phyloP scores from a whole-genome alignment of 2,113 vertebrate species.

The Urocolius indicus region DNA sequence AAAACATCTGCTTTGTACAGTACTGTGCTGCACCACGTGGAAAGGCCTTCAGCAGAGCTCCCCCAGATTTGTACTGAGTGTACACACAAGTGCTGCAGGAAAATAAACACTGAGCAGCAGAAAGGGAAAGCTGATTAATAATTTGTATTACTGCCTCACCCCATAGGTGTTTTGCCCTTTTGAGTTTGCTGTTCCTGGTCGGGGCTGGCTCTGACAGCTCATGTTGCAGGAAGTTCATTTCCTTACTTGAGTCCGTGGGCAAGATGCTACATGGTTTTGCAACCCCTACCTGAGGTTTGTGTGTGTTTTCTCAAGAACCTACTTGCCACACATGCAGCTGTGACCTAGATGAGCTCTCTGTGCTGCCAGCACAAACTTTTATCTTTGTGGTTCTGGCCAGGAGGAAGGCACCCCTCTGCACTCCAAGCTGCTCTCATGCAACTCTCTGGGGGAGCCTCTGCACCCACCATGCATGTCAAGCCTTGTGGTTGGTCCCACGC shows the following conservation, averaged over 20 bases:
- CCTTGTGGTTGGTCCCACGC: neutral
- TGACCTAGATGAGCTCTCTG: neutral
- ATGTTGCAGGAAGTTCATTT: neutral
- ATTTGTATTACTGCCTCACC: neutral
- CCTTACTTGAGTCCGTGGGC: neutral
- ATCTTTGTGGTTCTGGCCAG: neutral
- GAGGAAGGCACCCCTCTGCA: neutral
- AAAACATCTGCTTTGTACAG: neutral
- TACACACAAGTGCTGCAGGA: neutral
- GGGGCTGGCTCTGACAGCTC: neutral
- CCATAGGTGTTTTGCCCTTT: neutral
- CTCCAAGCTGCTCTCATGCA: fast-evolving
- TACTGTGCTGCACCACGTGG: neutral
- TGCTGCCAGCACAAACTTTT: neutral
- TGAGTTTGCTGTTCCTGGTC: neutral
- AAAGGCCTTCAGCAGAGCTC: neutral
- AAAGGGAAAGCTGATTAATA: neutral
- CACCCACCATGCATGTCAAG: neutral
- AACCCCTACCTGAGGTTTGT: neutral
- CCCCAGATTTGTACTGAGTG: neutral
- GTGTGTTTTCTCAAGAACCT: neutral
- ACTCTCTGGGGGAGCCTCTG: neutral
- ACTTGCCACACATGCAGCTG: fast-evolving
- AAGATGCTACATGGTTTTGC: fast-evolving
- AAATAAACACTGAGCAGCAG: neutral